These are phyloP conservation scores for Teinopalpus imperialis DNA, from an alignment of 2,888 invertebrate species.

Conservation along the genomic window DNA sequence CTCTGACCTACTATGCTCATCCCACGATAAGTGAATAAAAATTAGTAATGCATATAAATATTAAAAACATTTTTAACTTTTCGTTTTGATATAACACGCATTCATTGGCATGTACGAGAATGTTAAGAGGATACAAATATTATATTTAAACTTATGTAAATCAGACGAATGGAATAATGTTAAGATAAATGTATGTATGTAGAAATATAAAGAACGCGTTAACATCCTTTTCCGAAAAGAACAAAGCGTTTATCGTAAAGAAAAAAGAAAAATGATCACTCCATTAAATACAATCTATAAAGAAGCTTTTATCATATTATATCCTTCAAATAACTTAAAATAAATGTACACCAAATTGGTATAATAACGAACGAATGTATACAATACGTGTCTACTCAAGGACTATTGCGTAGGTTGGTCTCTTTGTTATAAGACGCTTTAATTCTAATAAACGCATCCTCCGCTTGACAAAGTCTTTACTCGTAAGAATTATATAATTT, in stretches of 20 bases:
- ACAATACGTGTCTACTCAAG: conserved; percentile 5
- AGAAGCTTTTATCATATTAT: conserved; percentile 23
- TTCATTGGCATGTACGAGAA: too few species aligned
- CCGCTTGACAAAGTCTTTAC: conserved; percentile 73
- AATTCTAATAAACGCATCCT: conserved; percentile 57
- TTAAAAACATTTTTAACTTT: too few species aligned
- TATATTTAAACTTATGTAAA: too few species aligned
- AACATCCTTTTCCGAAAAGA: conserved; percentile 7
- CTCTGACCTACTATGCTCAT: too few species aligned
- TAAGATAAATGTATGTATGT: too few species aligned
- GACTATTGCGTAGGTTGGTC: conserved; percentile 13
- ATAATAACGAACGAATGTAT: conserved; percentile 11
- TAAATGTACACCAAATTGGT: conserved; percentile 20
- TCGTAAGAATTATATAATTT: conserved; percentile 78
- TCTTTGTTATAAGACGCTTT: conserved; percentile 31
- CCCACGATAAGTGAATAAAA: too few species aligned
- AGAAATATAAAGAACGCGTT: neutral
- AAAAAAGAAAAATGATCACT: conserved; percentile 6
- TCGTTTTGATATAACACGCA: too few species aligned
- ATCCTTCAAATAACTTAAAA: conserved; percentile 19
- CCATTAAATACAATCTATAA: conserved; percentile 24
- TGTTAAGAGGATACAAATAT: too few species aligned
- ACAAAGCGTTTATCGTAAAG: conserved; percentile 10
- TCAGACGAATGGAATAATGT: too few species aligned
- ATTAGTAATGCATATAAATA: too few species aligned